Evolutionary conservation across 2,888 invertebrate species (phyloP).

Genomic region (Polydrusus pterygomalis): DNA sequence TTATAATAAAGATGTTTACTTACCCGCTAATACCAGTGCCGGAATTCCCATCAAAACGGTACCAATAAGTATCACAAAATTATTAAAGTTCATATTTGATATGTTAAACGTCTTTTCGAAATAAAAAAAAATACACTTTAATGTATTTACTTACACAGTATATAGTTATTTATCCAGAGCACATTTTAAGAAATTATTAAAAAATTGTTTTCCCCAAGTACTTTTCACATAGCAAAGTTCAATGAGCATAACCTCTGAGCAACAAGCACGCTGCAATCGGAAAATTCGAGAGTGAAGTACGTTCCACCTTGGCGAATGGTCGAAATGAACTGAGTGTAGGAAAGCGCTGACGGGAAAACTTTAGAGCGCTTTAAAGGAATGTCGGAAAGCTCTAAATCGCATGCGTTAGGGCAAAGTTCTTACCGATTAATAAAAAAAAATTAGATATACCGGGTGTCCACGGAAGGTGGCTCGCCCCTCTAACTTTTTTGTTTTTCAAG

Average conservation of each 20-base stretch:
- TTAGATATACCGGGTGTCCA: too few species aligned
- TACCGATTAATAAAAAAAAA: too few species aligned
- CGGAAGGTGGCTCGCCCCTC: too few species aligned
- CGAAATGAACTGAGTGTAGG: slow-evolving; percentile 37
- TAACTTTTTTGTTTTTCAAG: too few species aligned
- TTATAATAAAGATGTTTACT: slow-evolving; percentile 12
- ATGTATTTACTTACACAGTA: not conserved
- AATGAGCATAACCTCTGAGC: not conserved
- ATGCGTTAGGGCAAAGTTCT: slow-evolving; percentile 42
- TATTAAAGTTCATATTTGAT: slow-evolving; percentile 32
- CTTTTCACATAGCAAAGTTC: slow-evolving; percentile 4
- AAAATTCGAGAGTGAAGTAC: slow-evolving; percentile 33
- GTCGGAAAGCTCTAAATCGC: slow-evolving; percentile 35
- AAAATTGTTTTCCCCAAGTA: not conserved
- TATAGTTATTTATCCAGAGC: not conserved
- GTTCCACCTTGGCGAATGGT: slow-evolving; percentile 16
- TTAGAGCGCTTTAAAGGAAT: slow-evolving; percentile 26
- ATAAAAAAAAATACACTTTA: not conserved
- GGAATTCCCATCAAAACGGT: slow-evolving; percentile 23
- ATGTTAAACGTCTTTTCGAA: slow-evolving; percentile 5
- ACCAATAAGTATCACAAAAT: slow-evolving; percentile 29
- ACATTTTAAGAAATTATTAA: not conserved
- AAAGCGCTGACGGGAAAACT: slow-evolving; percentile 38
- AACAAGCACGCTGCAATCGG: slow-evolving; percentile 36
- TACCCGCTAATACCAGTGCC: slow-evolving; percentile 2